Conservation (phyloP, 2,888 invertebrate genomes). For the Cosmopolites sordidus region DNA sequence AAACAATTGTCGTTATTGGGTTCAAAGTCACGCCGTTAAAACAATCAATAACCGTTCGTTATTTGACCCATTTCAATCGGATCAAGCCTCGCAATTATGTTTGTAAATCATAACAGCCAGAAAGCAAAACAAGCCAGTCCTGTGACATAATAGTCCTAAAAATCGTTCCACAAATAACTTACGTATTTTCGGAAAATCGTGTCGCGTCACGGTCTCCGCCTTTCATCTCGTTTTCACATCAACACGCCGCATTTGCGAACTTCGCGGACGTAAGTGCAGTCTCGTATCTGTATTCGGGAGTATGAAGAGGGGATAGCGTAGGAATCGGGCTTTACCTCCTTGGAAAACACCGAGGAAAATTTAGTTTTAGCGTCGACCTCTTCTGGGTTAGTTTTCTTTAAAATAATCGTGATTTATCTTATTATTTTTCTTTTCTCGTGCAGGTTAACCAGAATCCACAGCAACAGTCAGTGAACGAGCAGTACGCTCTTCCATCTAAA, state of each 20-base stretch:
- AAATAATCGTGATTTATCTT: neutral
- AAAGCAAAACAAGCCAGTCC: slow-evolving; percentile 20
- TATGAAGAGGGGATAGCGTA: slow-evolving; percentile 35
- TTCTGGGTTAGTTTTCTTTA: slow-evolving; percentile 19
- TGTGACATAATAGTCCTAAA: slow-evolving; percentile 36
- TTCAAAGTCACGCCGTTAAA: neutral
- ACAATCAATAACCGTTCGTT: neutral
- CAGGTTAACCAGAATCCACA: slow-evolving; percentile 64
- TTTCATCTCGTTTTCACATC: neutral
- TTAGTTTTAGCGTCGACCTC: slow-evolving; percentile 19
- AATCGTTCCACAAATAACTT: slow-evolving; percentile 37
- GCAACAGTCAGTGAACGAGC: slow-evolving; percentile 63
- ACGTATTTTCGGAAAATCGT: slow-evolving; percentile 17
- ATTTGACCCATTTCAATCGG: slow-evolving; percentile 6
- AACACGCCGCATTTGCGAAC: neutral
- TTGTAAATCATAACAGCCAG: slow-evolving; percentile 8
- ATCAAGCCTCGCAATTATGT: neutral
- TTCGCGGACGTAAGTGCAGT: neutral
- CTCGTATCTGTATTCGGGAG: slow-evolving; percentile 1
- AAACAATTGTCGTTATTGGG: too few relatives aligned
- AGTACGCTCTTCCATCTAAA: slow-evolving; percentile 65
- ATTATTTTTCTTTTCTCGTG: slow-evolving; percentile 3
- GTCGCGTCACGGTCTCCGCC: slow-evolving; percentile 10
- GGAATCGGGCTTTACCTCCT: slow-evolving; percentile 34
- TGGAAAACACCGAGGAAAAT: slow-evolving; percentile 29